Evolutionary conservation across 2,888 invertebrate species (phyloP).

Genomic region (Dryadula phaetusa): DNA sequence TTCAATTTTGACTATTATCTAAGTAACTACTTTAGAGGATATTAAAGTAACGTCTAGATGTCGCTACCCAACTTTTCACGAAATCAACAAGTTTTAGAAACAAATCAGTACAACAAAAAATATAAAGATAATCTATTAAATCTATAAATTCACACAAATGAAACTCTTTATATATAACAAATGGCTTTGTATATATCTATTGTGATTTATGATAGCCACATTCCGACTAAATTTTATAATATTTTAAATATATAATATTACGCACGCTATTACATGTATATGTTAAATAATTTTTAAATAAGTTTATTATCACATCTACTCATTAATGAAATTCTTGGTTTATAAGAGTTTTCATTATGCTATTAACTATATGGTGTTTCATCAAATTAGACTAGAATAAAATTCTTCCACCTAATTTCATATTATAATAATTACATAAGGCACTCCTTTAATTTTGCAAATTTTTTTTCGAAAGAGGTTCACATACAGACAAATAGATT

Average conservation of each 20-base stretch:
- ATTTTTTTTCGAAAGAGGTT: constrained; percentile 76
- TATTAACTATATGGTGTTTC: constrained; percentile 82
- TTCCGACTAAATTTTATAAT: constrained; percentile 55
- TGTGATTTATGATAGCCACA: constrained; percentile 59
- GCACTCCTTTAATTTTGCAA: constrained; percentile 84
- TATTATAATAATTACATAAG: constrained; percentile 84
- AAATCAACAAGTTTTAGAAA: constrained; percentile 40
- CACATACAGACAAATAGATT: constrained; percentile 63
- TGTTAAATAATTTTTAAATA: constrained; percentile 66
- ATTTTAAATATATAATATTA: constrained; percentile 48
- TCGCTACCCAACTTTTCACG: constrained; percentile 30
- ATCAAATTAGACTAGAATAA: constrained; percentile 83
- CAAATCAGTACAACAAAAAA: constrained; percentile 36
- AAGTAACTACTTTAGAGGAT: constrained; percentile 41
- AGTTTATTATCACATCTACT: constrained; percentile 71
- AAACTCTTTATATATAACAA: constrained; percentile 52
- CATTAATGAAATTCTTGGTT: constrained; percentile 72
- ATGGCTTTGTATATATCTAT: constrained; percentile 52
- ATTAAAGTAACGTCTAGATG: constrained; percentile 43
- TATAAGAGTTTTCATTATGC: constrained; percentile 73
- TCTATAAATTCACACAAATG: constrained; percentile 49
- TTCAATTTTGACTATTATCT: constrained; percentile 48
- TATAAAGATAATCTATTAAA: constrained; percentile 40
- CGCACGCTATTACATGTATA: constrained; percentile 48
- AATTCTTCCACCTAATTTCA: constrained; percentile 82